Evolutionary conservation across 1,140 invertebrate genomes (phyloP).

Genomic region (Magallana gigas): DNA sequence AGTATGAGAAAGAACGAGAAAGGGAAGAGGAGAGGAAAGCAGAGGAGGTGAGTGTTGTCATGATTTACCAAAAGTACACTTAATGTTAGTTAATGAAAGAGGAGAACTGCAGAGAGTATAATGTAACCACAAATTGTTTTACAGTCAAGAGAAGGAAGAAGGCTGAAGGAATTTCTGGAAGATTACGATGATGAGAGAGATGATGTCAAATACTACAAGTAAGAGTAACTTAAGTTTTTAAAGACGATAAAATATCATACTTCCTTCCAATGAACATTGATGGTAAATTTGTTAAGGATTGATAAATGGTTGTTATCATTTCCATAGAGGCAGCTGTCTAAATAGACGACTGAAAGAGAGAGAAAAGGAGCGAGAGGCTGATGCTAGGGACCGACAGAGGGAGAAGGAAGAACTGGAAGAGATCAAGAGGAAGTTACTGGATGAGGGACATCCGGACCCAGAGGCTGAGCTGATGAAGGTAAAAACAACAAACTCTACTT

Average conservation of each 20-base stretch:
- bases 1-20: slow-evolving; percentile 94
- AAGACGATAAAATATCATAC: not conserved
- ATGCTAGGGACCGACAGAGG: slow-evolving; percentile 91
- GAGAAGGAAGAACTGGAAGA: slow-evolving; percentile 96
- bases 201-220: slow-evolving; percentile 98
- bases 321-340: slow-evolving; percentile 89
- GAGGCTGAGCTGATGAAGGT: slow-evolving; percentile 90
- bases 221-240: slow-evolving; percentile 60
- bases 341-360: slow-evolving; percentile 92
- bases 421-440: slow-evolving; percentile 89
- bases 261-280: too few species aligned
- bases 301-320: not conserved
- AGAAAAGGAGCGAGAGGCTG: slow-evolving; percentile 94
- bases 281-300: not conserved
- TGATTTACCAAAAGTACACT: not conserved
- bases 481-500: not conserved
- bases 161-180: slow-evolving; percentile 97
- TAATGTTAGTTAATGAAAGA: too few species aligned
- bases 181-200: slow-evolving; percentile 99
- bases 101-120: too few species aligned
- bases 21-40: slow-evolving; percentile 90
- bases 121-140: slow-evolving; percentile 38
- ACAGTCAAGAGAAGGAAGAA: slow-evolving; percentile 92
- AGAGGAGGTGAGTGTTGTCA: slow-evolving; percentile 81
- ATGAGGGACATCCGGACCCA: slow-evolving; percentile 89